phyloP scores from a whole-genome alignment of 2,797 vertebrate genomes.

The Centroberyx gerrardi region DNA sequence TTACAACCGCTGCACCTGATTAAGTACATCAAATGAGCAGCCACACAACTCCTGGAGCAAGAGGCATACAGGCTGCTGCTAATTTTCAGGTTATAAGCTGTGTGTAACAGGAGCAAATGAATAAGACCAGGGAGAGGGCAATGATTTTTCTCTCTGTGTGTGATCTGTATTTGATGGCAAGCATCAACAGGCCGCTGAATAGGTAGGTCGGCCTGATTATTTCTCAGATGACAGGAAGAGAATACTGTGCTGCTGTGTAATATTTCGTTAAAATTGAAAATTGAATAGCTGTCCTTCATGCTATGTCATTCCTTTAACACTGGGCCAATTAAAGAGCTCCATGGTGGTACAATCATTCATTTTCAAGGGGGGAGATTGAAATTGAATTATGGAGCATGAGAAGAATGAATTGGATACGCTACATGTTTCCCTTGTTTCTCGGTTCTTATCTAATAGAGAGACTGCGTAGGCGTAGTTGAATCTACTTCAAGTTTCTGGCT shows the following conservation, averaged over 20 bases:
- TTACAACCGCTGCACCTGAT: constrained; percentile 86
- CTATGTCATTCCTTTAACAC: constrained; percentile 80
- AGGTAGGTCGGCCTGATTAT: constrained; percentile 81
- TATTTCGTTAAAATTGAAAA: constrained; percentile 84
- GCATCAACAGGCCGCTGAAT: constrained; percentile 77
- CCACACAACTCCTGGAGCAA: constrained; percentile 76
- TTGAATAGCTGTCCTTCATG: constrained; percentile 83
- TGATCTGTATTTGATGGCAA: constrained; percentile 82
- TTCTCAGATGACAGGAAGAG: constrained; percentile 82
- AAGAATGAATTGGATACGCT: constrained; percentile 79
- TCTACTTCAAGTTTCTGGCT: constrained; percentile 19
- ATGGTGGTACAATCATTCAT: constrained; percentile 76
- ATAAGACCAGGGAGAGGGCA: constrained; percentile 76
- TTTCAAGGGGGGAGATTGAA: constrained; percentile 74
- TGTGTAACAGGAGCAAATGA: constrained; percentile 82
- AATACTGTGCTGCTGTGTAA: constrained; percentile 76
- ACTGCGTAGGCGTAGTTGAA: constrained; percentile 36
- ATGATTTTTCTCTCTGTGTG: constrained; percentile 69
- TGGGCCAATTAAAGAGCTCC: constrained; percentile 78
- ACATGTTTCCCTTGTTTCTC: constrained; percentile 71
- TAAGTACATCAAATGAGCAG: constrained; percentile 85
- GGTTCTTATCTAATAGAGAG: constrained; percentile 56
- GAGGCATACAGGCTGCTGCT: constrained; percentile 75
- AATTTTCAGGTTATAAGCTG: constrained; percentile 84
- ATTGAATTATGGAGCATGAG: constrained; percentile 79